Evolutionary conservation across 92 coral and sea anemone genomes (phyloP), one percentile per base, ranked within the genome.

Genomic region (Epizoanthus ramosus): DNA sequence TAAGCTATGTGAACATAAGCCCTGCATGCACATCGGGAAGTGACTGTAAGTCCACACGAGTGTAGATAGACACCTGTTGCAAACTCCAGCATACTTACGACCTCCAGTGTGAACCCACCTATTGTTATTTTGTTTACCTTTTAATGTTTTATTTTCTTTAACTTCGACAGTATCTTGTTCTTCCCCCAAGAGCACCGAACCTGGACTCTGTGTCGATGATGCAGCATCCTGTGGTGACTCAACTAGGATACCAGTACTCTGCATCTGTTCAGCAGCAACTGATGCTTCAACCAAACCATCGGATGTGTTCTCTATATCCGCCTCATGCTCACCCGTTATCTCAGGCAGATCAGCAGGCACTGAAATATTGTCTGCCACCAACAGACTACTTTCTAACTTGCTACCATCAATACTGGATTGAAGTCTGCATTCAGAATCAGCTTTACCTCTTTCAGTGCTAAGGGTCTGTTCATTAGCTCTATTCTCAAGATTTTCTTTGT

Each of bases 261-360:
- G 19, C 12, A 53, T 13, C 45, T 35, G 54, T 75, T 75, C 81
- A 6, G 68, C 21, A 17, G 81, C 39, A 57, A 35, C 68, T 22
- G 45, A 5, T 28, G 17, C 28, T 67, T 75, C 54, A 59, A n/a
- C 68, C 14, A 75, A 18, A 63, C 57, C 54, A 0, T 59, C 81
- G 12, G 56, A 33, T 18, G 45, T 75, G 13, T 18, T 58, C 9
- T 75, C 68, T 57, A 3, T 4, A 60, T 17, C 21, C 33, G 19
- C 2, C 4, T 10, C 50, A 5, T 58, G 56, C 25, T 37, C 68
- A 31, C 4, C 63, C 21, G 61, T 35, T n/a, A 31, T 54, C 19
- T 71, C 54, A 13, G 77, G 69, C 13, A 80, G 74, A 63, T 68
- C 81, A 50, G 68, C 81, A 35, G 68, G 77, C 25, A 80, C 80